Evolutionary conservation across 2,113 vertebrate species (phyloP).

Genomic region (Grammomys dolichurus): DNA sequence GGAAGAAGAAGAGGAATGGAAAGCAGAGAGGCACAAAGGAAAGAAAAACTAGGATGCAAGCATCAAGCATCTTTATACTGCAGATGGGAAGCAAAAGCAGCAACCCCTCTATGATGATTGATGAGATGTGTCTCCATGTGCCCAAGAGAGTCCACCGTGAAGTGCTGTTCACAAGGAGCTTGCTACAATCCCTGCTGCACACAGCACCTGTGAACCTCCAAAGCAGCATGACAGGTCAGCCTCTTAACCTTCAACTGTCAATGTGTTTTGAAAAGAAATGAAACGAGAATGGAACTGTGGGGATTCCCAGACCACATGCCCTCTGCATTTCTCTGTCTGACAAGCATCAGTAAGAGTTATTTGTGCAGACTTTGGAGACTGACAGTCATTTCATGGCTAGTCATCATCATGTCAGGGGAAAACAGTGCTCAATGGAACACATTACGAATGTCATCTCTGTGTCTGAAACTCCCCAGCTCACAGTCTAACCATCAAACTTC

Average conservation of each 20-base stretch:
- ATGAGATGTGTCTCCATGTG: rapidly evolving
- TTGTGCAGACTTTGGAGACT: slow-evolving; percentile 75
- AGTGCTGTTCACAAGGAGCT: not conserved
- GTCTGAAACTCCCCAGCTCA: not conserved
- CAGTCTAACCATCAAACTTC: not conserved
- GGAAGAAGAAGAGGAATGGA: too few species aligned
- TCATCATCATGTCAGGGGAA: slow-evolving; percentile 68
- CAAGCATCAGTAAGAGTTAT: slow-evolving; percentile 34
- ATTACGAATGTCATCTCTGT: slow-evolving; percentile 56
- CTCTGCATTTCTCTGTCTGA: slow-evolving; percentile 78
- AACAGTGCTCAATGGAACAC: slow-evolving; percentile 8
- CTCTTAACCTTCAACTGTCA: slow-evolving; percentile 60
- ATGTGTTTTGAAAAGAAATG: slow-evolving; percentile 62
- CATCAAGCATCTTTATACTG: not conserved
- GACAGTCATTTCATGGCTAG: slow-evolving; percentile 65
- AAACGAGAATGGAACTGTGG: slow-evolving; percentile 75
- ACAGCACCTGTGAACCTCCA: not conserved
- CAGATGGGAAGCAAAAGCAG: not conserved
- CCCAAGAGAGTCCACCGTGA: rapidly evolving
- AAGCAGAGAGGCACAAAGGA: not conserved
- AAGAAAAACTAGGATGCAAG: not conserved
- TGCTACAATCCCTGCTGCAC: not conserved
- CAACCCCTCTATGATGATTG: not conserved
- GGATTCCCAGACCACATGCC: slow-evolving; percentile 63
- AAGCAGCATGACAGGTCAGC: slow-evolving; percentile 26